Percentiles rank a stretch among this genome's conserved stretches.
phyloP scores from a whole-genome alignment of 1,140 invertebrate species.

The Mactra quadrangularis region DNA sequence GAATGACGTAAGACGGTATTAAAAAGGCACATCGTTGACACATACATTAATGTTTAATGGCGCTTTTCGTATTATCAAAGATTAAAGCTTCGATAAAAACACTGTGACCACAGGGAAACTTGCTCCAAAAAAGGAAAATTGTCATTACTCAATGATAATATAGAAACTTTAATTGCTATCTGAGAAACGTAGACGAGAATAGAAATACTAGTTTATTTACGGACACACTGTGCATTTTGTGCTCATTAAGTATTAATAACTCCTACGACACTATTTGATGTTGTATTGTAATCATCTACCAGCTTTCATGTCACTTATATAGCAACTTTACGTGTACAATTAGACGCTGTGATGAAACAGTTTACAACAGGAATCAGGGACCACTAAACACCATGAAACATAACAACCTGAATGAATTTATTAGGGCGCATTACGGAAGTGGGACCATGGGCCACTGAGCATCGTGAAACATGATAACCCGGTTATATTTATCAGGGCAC shows the following conservation, averaged over 20 bases:
- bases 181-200: constrained; percentile 15
- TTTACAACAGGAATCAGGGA: too few relatives aligned
- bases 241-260: background rate
- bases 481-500: too few relatives aligned
- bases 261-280: too few relatives aligned
- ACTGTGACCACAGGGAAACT: background rate
- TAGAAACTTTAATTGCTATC: constrained; percentile 21
- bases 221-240: background rate
- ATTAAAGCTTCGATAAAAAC: constrained; percentile 15
- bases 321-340: too few relatives aligned
- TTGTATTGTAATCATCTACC: too few relatives aligned
- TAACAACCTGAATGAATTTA: too few relatives aligned
- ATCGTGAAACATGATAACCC: too few relatives aligned
- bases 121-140: constrained; percentile 17
- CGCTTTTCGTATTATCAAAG: constrained; percentile 33
- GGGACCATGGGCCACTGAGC: too few relatives aligned
- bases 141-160: constrained; percentile 16
- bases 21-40: background rate
- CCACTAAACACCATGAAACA: too few relatives aligned
- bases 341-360: too few relatives aligned
- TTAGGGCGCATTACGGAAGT: too few relatives aligned
- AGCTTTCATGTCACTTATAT: too few relatives aligned
- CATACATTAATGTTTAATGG: constrained; percentile 32
- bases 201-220: constrained; percentile 2
- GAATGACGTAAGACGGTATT: constrained; percentile 7